Conservation (phyloP, 2,113 vertebrate species). For the Trogon melanurus region DNA sequence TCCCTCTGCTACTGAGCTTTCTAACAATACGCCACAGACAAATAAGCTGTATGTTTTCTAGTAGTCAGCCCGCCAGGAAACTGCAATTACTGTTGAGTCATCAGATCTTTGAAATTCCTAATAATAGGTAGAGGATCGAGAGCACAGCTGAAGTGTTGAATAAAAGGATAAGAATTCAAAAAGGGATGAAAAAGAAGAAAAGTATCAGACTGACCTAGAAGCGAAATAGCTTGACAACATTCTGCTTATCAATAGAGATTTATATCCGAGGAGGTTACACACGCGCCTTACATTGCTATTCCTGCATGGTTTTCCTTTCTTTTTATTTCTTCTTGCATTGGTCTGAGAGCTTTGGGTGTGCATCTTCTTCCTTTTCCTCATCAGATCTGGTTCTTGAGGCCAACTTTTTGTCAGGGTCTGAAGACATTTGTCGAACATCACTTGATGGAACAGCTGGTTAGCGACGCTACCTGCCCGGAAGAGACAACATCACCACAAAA, state of each 20-base stretch:
- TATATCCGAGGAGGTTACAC: background rate
- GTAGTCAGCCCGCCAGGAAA: background rate
- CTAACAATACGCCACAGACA: background rate
- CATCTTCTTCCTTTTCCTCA: constrained; percentile 88
- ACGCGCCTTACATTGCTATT: constrained; percentile 74
- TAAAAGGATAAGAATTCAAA: background rate
- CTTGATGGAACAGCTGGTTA: constrained; percentile 88
- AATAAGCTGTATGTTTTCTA: background rate
- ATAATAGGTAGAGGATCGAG: background rate
- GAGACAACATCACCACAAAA: background rate
- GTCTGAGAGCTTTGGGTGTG: constrained; percentile 66
- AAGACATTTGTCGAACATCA: constrained; percentile 89
- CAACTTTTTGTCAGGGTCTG: constrained; percentile 83
- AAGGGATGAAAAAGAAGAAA: background rate
- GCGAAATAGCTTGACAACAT: background rate
- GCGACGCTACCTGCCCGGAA: constrained; percentile 84
- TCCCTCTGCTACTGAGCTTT: background rate
- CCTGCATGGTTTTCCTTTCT: constrained; percentile 75
- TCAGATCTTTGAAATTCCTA: background rate
- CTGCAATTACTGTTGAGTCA: background rate
- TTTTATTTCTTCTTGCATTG: constrained; percentile 66
- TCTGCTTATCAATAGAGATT: background rate
- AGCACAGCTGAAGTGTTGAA: background rate
- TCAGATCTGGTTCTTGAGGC: constrained; percentile 76
- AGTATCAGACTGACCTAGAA: background rate